Evolutionary conservation across 2,888 invertebrate species (phyloP).

Genomic region (Kryphioiulus occultus): DNA sequence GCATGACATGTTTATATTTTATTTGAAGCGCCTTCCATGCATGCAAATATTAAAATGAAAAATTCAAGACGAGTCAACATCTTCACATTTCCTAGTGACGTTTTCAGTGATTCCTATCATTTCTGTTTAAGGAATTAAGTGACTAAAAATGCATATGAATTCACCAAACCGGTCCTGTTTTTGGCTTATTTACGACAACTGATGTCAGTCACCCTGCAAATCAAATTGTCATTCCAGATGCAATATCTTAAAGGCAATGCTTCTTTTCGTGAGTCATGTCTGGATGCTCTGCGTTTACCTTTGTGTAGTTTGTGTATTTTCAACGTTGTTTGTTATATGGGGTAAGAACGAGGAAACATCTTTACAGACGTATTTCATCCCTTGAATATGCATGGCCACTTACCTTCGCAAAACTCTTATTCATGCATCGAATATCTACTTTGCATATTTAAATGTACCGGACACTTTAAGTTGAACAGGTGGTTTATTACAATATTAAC

Average conservation of each 20-base stretch:
- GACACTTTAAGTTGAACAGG: background rate
- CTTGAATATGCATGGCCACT: background rate
- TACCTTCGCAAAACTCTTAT: background rate
- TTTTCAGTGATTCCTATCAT: background rate
- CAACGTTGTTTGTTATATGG: background rate
- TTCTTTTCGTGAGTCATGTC: background rate
- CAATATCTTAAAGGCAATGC: background rate
- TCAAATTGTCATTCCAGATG: slow-evolving; percentile 3
- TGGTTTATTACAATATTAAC: background rate
- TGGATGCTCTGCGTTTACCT: background rate
- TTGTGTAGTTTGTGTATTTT: background rate
- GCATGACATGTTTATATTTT: too few species aligned
- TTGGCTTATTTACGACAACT: background rate
- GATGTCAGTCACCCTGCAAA: slow-evolving; percentile 10
- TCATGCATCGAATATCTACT: background rate
- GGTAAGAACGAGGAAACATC: background rate
- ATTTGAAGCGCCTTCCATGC: too few species aligned
- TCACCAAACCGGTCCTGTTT: background rate
- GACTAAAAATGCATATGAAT: background rate
- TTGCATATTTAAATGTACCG: background rate
- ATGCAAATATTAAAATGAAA: too few species aligned
- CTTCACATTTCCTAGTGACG: background rate
- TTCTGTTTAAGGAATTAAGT: background rate
- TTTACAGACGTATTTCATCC: too few species aligned
- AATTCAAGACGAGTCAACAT: background rate